phyloP scores from a whole-genome alignment of 2,113 vertebrate genomes.

The Lethenteron reissneri region DNA sequence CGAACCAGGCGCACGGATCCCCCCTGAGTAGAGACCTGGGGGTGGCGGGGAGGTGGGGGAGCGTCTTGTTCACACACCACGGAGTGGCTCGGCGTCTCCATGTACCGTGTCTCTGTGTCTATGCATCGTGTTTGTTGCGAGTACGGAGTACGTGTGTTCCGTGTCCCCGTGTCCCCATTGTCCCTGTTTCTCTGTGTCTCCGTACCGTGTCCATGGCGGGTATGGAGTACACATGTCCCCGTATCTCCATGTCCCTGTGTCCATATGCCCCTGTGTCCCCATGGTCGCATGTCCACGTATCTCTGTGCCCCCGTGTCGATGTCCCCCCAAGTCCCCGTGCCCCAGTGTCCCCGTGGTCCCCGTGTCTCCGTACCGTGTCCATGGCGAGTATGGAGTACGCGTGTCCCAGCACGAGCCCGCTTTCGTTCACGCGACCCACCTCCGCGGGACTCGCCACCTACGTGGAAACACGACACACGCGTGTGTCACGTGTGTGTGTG shows the following conservation, averaged over 20 bases:
- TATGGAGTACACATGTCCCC: not conserved
- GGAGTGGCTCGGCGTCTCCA: too few relatives aligned
- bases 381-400: constrained; percentile 2
- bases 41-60: not conserved
- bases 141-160: not conserved
- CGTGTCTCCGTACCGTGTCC: not conserved
- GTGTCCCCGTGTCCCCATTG: too few relatives aligned
- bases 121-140: not conserved
- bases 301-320: too few relatives aligned
- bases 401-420: constrained; percentile 2
- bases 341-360: too few relatives aligned
- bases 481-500: too few relatives aligned
- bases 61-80: too few relatives aligned
- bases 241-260: not conserved
- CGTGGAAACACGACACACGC: not conserved
- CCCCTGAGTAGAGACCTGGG: constrained; percentile 19
- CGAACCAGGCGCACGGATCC: constrained; percentile 22
- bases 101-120: too few relatives aligned
- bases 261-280: too few relatives aligned
- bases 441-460: not conserved
- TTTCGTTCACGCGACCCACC: not conserved
- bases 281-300: too few relatives aligned
- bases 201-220: not conserved
- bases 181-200: too few relatives aligned
- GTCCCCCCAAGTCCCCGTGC: too few relatives aligned